Evolutionary conservation across 2,113 vertebrate species (phyloP).

Genomic region (Nibea coibor): DNA sequence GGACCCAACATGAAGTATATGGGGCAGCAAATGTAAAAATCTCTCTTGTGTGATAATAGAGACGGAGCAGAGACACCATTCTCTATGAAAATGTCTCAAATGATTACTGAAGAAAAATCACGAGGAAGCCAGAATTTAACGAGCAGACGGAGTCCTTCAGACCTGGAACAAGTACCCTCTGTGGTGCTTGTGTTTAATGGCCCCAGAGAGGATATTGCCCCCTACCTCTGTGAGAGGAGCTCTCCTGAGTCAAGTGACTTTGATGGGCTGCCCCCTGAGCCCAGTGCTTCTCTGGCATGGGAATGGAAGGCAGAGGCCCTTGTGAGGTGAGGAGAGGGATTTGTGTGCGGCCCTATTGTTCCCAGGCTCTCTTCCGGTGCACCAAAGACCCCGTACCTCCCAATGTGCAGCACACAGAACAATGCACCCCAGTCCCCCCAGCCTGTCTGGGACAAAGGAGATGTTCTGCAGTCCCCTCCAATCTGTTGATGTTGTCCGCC

Average conservation of each 20-base stretch:
- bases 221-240: slow-evolving; percentile 64
- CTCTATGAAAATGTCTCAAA: slow-evolving; percentile 40
- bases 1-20: not conserved
- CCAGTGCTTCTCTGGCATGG: slow-evolving; percentile 63
- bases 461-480: slow-evolving; percentile 25
- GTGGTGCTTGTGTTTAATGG: slow-evolving; percentile 75
- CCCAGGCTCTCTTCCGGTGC: slow-evolving; percentile 66
- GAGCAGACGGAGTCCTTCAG: slow-evolving; percentile 58
- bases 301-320: slow-evolving; percentile 69
- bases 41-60: slow-evolving; percentile 1
- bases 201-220: slow-evolving; percentile 67
- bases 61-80: slow-evolving; percentile 5
- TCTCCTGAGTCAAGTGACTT: slow-evolving; percentile 80
- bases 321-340: slow-evolving; percentile 63
- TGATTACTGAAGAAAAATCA: slow-evolving; percentile 63
- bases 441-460: slow-evolving; percentile 52
- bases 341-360: slow-evolving; percentile 70
- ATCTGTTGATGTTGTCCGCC: slow-evolving; percentile 31
- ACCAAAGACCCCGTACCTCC: slow-evolving; percentile 59
- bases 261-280: slow-evolving; percentile 72
- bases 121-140: slow-evolving; percentile 59
- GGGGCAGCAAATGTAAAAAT: slow-evolving; percentile 10
- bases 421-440: slow-evolving; percentile 45
- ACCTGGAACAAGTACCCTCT: slow-evolving; percentile 59
- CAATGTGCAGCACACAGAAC: slow-evolving; percentile 55